Conservation (phyloP, 2,888 invertebrate genomes). For the Noctua comes region DNA sequence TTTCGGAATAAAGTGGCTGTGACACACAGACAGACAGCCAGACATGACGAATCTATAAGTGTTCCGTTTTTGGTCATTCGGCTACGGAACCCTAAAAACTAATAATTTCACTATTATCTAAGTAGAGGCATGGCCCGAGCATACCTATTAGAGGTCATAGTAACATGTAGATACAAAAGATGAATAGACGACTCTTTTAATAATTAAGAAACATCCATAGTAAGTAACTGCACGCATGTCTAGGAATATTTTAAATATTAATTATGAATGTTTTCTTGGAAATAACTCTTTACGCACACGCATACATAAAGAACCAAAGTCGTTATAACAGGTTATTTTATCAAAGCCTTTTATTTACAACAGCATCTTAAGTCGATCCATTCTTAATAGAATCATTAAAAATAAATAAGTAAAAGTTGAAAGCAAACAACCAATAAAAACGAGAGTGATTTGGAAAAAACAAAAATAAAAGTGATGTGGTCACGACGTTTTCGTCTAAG, state of each 20-base stretch:
- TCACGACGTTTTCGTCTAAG: conserved; percentile 46
- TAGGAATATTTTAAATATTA: conserved; percentile 33
- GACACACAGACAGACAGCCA: no score
- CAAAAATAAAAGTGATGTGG: conserved; percentile 56
- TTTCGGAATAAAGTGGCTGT: no score
- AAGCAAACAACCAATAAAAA: conserved; percentile 35
- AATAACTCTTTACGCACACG: not conserved
- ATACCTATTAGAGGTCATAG: not conserved
- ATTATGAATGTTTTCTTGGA: conserved; percentile 19
- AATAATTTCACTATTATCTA: not conserved
- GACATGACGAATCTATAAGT: no score
- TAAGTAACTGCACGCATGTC: conserved; percentile 13
- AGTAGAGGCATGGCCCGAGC: not conserved
- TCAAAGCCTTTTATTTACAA: conserved; percentile 6
- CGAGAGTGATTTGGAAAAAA: conserved; percentile 48
- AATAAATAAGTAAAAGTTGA: conserved; percentile 45
- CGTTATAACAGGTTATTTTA: conserved; percentile 23
- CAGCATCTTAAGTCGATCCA: conserved; percentile 6
- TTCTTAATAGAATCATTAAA: not conserved
- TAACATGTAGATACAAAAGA: not conserved
- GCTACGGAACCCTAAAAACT: no score
- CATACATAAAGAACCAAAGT: conserved; percentile 7
- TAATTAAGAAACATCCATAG: not conserved
- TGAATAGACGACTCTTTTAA: not conserved
- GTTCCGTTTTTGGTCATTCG: no score